Conservation (phyloP, 1,140 invertebrate genomes). For the Holotrichia oblita region DNA sequence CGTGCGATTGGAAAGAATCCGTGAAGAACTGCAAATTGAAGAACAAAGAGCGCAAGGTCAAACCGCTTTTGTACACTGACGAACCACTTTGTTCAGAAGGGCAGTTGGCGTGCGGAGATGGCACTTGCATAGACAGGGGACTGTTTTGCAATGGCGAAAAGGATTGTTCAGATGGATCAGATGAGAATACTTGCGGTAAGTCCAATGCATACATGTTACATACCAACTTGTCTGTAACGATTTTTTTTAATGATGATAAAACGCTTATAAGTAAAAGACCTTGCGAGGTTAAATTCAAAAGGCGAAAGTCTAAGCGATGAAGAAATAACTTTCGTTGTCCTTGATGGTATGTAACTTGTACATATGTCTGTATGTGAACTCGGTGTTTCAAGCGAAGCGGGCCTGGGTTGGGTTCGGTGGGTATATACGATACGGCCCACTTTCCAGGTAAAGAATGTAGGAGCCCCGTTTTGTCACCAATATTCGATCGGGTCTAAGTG, state of each 20-base stretch:
- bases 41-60: slow-evolving; percentile 89
- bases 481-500: background rate
- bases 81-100: slow-evolving; percentile 91
- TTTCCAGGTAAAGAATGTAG: slow-evolving; percentile 52
- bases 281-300: slow-evolving; percentile 51
- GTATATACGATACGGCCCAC: slow-evolving; percentile 48
- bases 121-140: slow-evolving; percentile 85
- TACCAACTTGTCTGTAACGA: too few relatives aligned
- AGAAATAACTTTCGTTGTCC: slow-evolving; percentile 58
- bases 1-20: slow-evolving; percentile 93
- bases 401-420: slow-evolving; percentile 27
- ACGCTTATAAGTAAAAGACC: slow-evolving; percentile 44
- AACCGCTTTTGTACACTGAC: slow-evolving; percentile 89
- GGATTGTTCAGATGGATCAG: slow-evolving; percentile 88
- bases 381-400: background rate
- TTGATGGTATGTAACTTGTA: slow-evolving; percentile 49
- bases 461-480: slow-evolving; percentile 37
- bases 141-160: slow-evolving; percentile 95
- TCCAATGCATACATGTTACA: slow-evolving; percentile 48
- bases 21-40: slow-evolving; percentile 94
- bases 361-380: slow-evolving; percentile 44
- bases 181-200: slow-evolving; percentile 92
- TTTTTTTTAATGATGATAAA: too few relatives aligned
- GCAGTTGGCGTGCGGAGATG: slow-evolving; percentile 86
- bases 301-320: slow-evolving; percentile 53